A percentile compares a stretch with the other conserved stretches of the same genome.
Conservation (phyloP, 2,888 invertebrate genomes). For the Odontothrips loti region DNA sequence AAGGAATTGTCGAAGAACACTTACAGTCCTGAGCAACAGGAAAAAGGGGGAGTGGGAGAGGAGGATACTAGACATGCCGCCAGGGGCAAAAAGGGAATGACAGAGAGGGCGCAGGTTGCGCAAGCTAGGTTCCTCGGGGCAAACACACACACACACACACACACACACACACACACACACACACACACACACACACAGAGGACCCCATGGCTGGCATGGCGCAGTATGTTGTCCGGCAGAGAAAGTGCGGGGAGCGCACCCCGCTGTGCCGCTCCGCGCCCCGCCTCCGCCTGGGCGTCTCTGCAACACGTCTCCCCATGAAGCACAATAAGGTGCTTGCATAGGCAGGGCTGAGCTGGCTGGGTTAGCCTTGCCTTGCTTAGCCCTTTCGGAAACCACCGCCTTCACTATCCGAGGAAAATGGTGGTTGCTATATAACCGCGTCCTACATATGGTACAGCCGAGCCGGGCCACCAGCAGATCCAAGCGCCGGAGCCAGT, state of each 20-base stretch:
- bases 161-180: background rate
- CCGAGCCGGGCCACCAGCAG: too few species aligned
- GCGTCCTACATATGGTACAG: too few species aligned
- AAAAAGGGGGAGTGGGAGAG: too few species aligned
- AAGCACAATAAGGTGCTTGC: background rate
- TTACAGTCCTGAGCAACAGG: too few species aligned
- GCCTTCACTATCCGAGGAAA: too few species aligned
- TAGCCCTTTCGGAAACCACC: background rate
- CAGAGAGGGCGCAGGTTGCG: background rate
- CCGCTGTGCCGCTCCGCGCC: background rate
- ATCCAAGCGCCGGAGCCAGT: too few species aligned
- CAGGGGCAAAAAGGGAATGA: too few species aligned
- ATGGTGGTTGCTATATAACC: too few species aligned
- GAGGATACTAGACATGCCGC: too few species aligned
- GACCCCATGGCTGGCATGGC: background rate
- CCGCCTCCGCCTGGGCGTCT: too few species aligned
- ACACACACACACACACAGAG: background rate
- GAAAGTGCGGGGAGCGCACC: background rate
- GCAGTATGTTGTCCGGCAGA: background rate
- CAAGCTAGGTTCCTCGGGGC: background rate
- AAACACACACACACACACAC: background rate
- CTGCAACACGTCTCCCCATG: too few species aligned
- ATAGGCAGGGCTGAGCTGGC: background rate
- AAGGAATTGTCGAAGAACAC: too few species aligned
- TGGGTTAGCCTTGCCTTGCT: background rate